Conservation (phyloP, 2,888 invertebrate species). For the Amphipyra berbera region DNA sequence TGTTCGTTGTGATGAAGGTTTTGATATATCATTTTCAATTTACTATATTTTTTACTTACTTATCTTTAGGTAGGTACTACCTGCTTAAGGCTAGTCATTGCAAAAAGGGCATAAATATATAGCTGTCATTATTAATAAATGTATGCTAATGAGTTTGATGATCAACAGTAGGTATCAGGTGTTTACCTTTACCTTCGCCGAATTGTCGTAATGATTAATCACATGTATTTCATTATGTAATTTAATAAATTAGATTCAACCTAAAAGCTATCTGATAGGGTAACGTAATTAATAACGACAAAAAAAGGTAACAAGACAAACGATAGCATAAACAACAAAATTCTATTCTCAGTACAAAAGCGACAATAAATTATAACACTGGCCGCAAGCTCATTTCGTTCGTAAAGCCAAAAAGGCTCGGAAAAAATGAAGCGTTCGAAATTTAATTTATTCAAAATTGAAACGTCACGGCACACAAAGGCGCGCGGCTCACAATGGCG, state of each 20-base stretch:
- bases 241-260: slow-evolving; percentile 20
- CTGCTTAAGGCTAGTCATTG: slow-evolving; percentile 14
- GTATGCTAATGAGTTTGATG: slow-evolving; percentile 26
- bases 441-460: slow-evolving; percentile 90
- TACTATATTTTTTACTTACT: slow-evolving; percentile 8
- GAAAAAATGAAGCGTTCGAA: slow-evolving; percentile 89
- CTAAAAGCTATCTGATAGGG: slow-evolving; percentile 23
- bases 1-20: slow-evolving; percentile 34
- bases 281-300: slow-evolving; percentile 56
- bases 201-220: slow-evolving; percentile 32
- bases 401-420: slow-evolving; percentile 75
- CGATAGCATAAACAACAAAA: slow-evolving; percentile 75
- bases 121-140: slow-evolving; percentile 31
- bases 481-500: slow-evolving; percentile 83
- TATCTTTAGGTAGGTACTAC: neutral
- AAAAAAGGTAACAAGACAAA: slow-evolving; percentile 60
- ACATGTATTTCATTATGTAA: slow-evolving; percentile 26
- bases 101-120: slow-evolving; percentile 9
- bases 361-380: slow-evolving; percentile 86
- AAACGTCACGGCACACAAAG: slow-evolving; percentile 89
- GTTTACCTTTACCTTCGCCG: slow-evolving; percentile 25
- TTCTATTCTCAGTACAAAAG: slow-evolving; percentile 79
- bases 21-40: slow-evolving; percentile 41
- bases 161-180: slow-evolving; percentile 24
- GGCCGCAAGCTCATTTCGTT: slow-evolving; percentile 83